phyloP scores from a whole-genome alignment of 1,140 invertebrate species.

The Brachionus calyciflorus region DNA sequence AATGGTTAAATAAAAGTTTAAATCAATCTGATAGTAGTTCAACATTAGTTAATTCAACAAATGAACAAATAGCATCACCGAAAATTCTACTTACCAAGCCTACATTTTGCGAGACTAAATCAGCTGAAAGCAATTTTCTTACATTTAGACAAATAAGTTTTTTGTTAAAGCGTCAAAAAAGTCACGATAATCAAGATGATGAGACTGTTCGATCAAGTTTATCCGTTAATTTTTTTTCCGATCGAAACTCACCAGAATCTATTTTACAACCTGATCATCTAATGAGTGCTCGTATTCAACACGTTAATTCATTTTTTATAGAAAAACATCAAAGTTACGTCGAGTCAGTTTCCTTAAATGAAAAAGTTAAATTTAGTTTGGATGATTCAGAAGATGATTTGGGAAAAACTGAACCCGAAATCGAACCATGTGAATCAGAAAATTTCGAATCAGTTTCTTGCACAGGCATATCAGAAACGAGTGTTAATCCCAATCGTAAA shows the following conservation, averaged over 20 bases:
- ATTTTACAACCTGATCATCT: not conserved
- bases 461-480: not conserved
- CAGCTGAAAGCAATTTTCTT: not conserved
- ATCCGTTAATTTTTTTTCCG: not conserved
- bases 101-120: not conserved
- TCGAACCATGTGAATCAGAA: not conserved
- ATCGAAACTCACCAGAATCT: not conserved
- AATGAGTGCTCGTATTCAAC: not conserved
- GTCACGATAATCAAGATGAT: not conserved
- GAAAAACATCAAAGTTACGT: not conserved
- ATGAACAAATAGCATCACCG: not conserved
- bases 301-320: not conserved
- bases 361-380: not conserved
- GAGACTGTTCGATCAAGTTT: not conserved
- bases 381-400: not conserved
- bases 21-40: not conserved
- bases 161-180: not conserved
- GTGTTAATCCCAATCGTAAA: not conserved
- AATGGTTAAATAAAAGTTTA: not conserved
- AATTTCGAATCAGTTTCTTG: not conserved
- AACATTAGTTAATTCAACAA: not conserved
- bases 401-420: not conserved
- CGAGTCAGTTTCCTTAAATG: not conserved
- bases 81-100: not conserved
- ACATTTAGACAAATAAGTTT: not conserved